Conservation (phyloP, 2,888 invertebrate species). For the Ypsolopha scabrella region DNA sequence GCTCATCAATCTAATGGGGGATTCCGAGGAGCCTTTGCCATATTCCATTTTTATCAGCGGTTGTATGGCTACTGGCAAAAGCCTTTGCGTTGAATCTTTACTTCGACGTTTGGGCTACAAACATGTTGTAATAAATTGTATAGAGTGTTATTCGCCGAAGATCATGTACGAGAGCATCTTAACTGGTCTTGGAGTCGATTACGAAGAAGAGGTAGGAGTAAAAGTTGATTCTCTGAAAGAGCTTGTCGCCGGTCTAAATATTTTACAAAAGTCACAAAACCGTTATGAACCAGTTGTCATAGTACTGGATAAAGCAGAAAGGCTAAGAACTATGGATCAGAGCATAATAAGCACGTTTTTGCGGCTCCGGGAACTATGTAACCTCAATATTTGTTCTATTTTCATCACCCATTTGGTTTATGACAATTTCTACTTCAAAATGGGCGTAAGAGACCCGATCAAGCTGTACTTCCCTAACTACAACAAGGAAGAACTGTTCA, state of each 20-base stretch:
- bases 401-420: slow-evolving; percentile 83
- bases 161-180: slow-evolving; percentile 83
- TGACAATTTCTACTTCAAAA: slow-evolving; percentile 82
- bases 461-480: slow-evolving; percentile 86
- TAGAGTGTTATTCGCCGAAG: slow-evolving; percentile 83
- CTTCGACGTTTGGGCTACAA: slow-evolving; percentile 70
- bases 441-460: slow-evolving; percentile 78
- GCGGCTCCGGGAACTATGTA: slow-evolving; percentile 79
- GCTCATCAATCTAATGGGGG: slow-evolving; percentile 63
- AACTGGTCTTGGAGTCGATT: slow-evolving; percentile 59
- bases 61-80: slow-evolving; percentile 88
- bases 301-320: slow-evolving; percentile 85
- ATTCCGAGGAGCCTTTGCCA: slow-evolving; percentile 73
- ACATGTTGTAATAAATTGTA: slow-evolving; percentile 79
- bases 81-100: slow-evolving; percentile 73
- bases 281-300: slow-evolving; percentile 67
- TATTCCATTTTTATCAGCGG: slow-evolving; percentile 83
- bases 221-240: slow-evolving; percentile 79
- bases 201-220: slow-evolving; percentile 38
- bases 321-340: slow-evolving; percentile 79
- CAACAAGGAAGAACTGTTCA: slow-evolving; percentile 75
- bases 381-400: slow-evolving; percentile 78
- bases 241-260: slow-evolving; percentile 66
- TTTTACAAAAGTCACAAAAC: slow-evolving; percentile 26
- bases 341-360: slow-evolving; percentile 80